These are phyloP conservation scores for Pemphredon lugubris DNA, from an alignment of 2,888 invertebrate genomes.

Conservation along the genomic window DNA sequence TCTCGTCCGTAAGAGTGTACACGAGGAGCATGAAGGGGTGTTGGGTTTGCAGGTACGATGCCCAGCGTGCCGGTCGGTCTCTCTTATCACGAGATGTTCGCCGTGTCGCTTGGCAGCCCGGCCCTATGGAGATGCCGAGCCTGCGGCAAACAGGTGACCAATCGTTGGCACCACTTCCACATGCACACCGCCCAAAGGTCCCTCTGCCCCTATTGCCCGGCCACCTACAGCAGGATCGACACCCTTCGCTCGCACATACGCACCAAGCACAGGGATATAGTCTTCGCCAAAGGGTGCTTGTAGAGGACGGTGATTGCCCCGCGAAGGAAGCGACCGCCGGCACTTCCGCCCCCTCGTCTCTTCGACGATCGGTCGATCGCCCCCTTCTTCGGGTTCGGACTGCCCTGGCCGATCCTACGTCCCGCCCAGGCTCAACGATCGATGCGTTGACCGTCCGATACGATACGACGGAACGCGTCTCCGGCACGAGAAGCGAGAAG, in stretches of 20 bases:
- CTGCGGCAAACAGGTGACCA: constrained; percentile 93
- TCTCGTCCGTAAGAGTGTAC: constrained; percentile 3
- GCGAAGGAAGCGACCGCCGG: constrained; percentile 71
- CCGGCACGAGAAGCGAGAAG: too few species aligned
- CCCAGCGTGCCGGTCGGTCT: constrained; percentile 81
- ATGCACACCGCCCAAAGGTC: constrained; percentile 91
- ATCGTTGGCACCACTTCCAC: constrained; percentile 94
- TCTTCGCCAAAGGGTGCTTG: constrained; percentile 74
- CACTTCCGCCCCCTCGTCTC: constrained; percentile 56
- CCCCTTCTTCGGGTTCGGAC: constrained; percentile 63
- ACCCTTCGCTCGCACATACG: constrained; percentile 91
- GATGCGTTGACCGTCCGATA: constrained; percentile 12
- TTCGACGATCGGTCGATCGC: constrained; percentile 56
- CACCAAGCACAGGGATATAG: constrained; percentile 83
- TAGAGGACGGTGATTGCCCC: constrained; percentile 75
- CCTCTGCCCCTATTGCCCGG: constrained; percentile 92
- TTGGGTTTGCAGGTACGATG: constrained; percentile 79
- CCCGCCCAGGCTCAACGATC: constrained; percentile 15
- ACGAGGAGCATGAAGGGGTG: constrained; percentile 69
- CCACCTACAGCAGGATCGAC: constrained; percentile 93
- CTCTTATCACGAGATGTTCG: constrained; percentile 93
- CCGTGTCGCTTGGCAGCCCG: constrained; percentile 87
- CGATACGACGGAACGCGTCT: not conserved
- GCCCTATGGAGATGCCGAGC: constrained; percentile 91
- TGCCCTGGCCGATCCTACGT: constrained; percentile 53